A percentile compares a stretch with the other conserved stretches of the same genome.
Evolutionary conservation across 2,113 vertebrate genomes (phyloP).

Genomic region (Phalacrocorax brasilianus): DNA sequence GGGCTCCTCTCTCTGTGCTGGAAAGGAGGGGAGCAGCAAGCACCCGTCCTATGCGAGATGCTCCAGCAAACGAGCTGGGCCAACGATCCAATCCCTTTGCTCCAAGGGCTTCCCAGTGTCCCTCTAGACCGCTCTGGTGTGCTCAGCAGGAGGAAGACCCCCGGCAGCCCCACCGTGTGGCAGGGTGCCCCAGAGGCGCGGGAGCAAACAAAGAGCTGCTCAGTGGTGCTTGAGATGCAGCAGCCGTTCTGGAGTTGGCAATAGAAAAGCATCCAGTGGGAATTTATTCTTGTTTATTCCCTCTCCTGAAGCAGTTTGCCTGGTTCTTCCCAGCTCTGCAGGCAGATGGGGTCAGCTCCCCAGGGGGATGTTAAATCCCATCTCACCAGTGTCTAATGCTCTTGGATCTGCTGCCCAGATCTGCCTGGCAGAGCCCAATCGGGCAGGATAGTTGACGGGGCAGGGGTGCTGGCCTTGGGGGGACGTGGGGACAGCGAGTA

Average conservation of each 20-base stretch:
- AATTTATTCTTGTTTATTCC: background rate
- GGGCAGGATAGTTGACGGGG: background rate
- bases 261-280: background rate
- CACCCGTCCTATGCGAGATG: accelerated
- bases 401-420: background rate
- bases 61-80: background rate
- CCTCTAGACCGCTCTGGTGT: background rate
- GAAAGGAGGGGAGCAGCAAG: background rate
- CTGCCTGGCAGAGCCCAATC: background rate
- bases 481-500: accelerated
- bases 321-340: background rate
- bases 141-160: background rate
- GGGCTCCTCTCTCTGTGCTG: background rate
- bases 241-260: background rate
- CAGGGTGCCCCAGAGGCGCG: accelerated
- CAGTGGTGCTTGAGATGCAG: background rate
- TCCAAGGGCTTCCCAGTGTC: background rate
- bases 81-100: accelerated
- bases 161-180: background rate
- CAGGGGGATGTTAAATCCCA: background rate
- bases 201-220: background rate
- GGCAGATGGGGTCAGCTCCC: background rate
- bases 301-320: background rate
- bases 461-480: background rate
- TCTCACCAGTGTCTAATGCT: background rate